phyloP scores from a whole-genome alignment of 2,888 invertebrate genomes.

The Cylloceria caligata region DNA sequence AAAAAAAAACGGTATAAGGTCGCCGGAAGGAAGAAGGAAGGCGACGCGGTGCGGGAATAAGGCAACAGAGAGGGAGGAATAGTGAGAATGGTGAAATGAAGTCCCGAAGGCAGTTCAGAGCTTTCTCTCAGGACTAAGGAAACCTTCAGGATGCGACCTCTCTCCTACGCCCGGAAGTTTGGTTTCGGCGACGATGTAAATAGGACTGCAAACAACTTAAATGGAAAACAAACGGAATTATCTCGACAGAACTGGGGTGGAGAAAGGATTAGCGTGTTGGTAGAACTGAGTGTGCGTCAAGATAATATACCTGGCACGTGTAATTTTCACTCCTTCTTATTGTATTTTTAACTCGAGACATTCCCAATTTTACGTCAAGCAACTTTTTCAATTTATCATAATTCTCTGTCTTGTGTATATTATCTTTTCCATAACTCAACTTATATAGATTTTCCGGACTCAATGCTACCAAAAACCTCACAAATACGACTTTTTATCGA shows the following conservation, averaged over 20 bases:
- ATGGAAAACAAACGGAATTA: slow-evolving; percentile 82
- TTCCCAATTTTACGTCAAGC: background rate
- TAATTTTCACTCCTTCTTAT: background rate
- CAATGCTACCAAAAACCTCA: background rate
- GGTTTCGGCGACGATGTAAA: slow-evolving; percentile 74
- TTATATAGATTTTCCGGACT: background rate
- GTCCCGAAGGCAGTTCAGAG: slow-evolving; percentile 69
- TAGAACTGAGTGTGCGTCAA: slow-evolving; percentile 1
- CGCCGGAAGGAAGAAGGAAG: slow-evolving; percentile 22
- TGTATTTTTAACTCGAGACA: background rate
- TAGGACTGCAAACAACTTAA: slow-evolving; percentile 81
- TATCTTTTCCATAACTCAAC: background rate
- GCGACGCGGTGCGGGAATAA: slow-evolving; percentile 15
- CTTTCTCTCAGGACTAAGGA: slow-evolving; percentile 27
- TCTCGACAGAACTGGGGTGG: slow-evolving; percentile 63
- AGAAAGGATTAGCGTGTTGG: slow-evolving; percentile 49
- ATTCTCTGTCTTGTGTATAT: background rate
- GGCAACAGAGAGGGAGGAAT: slow-evolving; percentile 48
- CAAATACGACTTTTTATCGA: background rate
- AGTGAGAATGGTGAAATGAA: slow-evolving; percentile 64
- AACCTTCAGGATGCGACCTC: slow-evolving; percentile 48
- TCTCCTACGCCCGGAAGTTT: slow-evolving; percentile 41
- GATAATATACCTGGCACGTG: background rate
- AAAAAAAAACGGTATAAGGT: slow-evolving; percentile 54
- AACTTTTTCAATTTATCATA: background rate